A percentile compares a stretch with the other conserved stretches of the same genome.
Evolutionary conservation across 2,888 invertebrate species (phyloP).

Genomic region (Augiades crinisus): DNA sequence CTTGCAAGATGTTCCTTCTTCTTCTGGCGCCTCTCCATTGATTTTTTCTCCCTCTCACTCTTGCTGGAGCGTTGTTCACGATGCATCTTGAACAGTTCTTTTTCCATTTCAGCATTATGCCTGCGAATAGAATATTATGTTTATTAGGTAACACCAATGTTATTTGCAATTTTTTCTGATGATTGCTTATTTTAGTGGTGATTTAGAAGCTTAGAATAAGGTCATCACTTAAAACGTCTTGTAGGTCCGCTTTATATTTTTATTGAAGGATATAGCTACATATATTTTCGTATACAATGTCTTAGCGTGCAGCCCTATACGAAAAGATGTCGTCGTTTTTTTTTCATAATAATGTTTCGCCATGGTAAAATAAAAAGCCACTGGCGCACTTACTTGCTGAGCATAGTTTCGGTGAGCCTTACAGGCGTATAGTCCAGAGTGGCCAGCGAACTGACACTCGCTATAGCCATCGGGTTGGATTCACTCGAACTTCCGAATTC

Average conservation of each 20-base stretch:
- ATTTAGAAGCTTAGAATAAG: too few relatives aligned
- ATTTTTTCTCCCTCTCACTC: conserved; percentile 42
- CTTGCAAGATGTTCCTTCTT: conserved; percentile 68
- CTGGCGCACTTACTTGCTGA: conserved; percentile 49
- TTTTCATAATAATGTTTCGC: too few relatives aligned
- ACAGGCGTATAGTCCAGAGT: conserved; percentile 32
- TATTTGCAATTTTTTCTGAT: too few relatives aligned
- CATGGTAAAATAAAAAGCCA: not conserved
- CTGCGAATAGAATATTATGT: too few relatives aligned
- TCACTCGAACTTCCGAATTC: conserved; percentile 29
- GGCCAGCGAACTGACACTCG: conserved; percentile 6
- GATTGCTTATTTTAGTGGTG: too few relatives aligned
- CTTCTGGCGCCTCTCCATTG: conserved; percentile 59
- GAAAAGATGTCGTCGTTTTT: too few relatives aligned
- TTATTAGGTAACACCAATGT: too few relatives aligned
- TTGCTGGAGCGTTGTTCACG: conserved; percentile 79
- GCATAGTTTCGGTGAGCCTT: conserved; percentile 51
- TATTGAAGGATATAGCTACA: too few relatives aligned
- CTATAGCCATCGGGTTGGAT: conserved; percentile 32
- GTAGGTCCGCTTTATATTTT: too few relatives aligned
- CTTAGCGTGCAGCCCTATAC: too few relatives aligned
- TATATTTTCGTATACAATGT: too few relatives aligned
- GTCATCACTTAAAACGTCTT: too few relatives aligned
- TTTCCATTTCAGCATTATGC: conserved; percentile 93
- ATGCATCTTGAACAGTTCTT: conserved; percentile 86